Evolutionary conservation across 23 tunicate species (phyloP), one percentile per base, ranked within the genome.

Genomic region (Botrylloides violaceus): DNA sequence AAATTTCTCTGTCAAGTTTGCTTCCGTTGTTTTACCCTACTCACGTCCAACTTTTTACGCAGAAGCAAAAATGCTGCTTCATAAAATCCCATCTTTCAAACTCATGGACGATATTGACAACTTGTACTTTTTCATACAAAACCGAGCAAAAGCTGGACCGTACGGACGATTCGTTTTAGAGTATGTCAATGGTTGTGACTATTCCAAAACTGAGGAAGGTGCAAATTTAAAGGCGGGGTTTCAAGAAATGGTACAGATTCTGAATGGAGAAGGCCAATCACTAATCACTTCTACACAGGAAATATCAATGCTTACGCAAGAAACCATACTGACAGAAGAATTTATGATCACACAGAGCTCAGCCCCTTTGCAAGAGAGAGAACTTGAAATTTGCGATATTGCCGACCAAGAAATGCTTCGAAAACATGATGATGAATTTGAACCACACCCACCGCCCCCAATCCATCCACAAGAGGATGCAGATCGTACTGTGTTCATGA

Each of bases 381-480:
- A 63, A 25, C 23, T 63, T 63, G 70, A 25, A 25, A 31, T 31
- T 33, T 21, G 23, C 19, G 7, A 26, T 3, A 63, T 9, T 3
- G 35, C 35, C 4, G 33, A 28, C 35, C 35, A 31, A 31, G 35
- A 63, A 27, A 4, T 3, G 3, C n/a, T 29, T 12, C 9, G 26
- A 9, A 31, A 63, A 7, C 19, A 29, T 27, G 20, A 33, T 28
- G 35, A 33, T 28, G 23, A 33, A 7, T 63, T 63, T 9, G 37
- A 68, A 43, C 74, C 74, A 5, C 37, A 31, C 32, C 74, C 74
- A n/a, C 74, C 74, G 26, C 74, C 74, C 37, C 74, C 74, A 7
- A 36, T 68, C 36, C 26, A 32, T 26, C 49, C 36, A n/a, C 56
- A 68, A 24, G 74, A 68, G 29, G 74, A 68, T 37, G 74, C 74